Base-by-base conservation (phyloP, 2,888 invertebrate species). In the Orthosia gracilis region DNA sequence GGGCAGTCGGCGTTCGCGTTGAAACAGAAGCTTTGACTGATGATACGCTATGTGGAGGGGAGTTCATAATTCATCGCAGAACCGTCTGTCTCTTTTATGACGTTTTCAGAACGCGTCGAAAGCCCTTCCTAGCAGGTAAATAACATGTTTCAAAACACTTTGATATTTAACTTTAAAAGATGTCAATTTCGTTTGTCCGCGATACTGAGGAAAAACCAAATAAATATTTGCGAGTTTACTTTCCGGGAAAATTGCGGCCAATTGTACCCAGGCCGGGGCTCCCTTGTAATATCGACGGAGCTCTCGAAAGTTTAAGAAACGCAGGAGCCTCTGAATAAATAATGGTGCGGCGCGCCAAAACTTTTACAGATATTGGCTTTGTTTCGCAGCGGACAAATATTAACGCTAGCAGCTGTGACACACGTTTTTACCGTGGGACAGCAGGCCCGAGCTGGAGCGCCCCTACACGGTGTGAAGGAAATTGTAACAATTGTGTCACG, bases 281-380 rank as follows among this genome's bases (percentile, higher is more conserved):
- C 84, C 79, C 82, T 89, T 88, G 87, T 91, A 90, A 92, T 90
- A 92, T 91, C 88, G 84, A 85, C 75, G 77, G 82, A 87, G 85
- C 83, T 85, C 90, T 90, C 84, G 78, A 85, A 89, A 92, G 89
- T 92, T 91, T 87, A 92, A 93, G 92, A 90, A 93, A 93, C 90
- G 89, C 90, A 90, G 89, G 91, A 90, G 90, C 85, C 89, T 90
- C 90, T 93, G 93, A 94, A 94, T 95, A 94, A 94, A 93, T 94
- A 94, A 94, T 93, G 92, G 88, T 88, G 89, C 84, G 80, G 83
- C 85, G 87, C 84, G 88, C 86, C 90, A 84, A 91, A 94, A 94
- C 92, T 94, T 94, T 93, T 92, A 91, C 92, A 91, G 92, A 94
- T 94, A 94, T 95, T 94, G 93, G 92, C 90, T 91, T 92, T 93